These are phyloP conservation scores for Rhea pennata DNA, from an alignment of 2,113 vertebrate species.

Conservation along the genomic window DNA sequence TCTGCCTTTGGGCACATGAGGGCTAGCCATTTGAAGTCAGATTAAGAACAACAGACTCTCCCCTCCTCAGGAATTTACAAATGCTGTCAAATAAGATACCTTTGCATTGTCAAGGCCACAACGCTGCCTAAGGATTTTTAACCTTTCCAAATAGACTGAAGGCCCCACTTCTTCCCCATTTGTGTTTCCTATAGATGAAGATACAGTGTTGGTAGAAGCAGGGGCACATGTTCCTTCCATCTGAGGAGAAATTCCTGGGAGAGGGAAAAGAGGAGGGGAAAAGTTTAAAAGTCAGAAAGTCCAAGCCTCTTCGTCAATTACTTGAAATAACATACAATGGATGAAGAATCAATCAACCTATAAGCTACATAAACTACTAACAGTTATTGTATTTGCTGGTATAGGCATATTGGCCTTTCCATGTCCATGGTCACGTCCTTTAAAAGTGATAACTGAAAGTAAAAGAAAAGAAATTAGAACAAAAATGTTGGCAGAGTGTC, in stretches of 20 bases:
- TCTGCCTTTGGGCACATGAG: not conserved
- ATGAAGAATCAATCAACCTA: not conserved
- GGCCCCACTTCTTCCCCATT: conserved; percentile 93
- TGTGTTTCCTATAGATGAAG: conserved; percentile 80
- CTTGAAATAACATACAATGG: not conserved
- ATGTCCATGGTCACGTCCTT: not conserved
- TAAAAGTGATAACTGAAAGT: not conserved
- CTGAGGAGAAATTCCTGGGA: conserved; percentile 88
- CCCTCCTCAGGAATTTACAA: not conserved
- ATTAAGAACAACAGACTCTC: not conserved
- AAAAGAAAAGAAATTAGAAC: not conserved
- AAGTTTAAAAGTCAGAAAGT: not conserved
- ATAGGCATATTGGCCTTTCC: not conserved
- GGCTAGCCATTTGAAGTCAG: not conserved
- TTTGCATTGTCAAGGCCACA: conserved; percentile 94
- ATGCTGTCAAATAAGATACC: conserved; percentile 73
- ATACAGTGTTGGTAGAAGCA: conserved; percentile 73
- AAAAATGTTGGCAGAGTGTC: not conserved
- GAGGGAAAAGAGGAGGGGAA: not conserved
- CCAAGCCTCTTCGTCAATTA: not conserved
- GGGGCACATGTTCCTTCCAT: conserved; percentile 81
- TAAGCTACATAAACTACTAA: not conserved
- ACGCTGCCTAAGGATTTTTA: conserved; percentile 95
- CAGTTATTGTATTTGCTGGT: not conserved
- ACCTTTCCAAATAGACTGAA: conserved; percentile 94